phyloP scores from a whole-genome alignment of 37 sponge, comb jelly and placozoan species.

The Ephydatia muelleri region DNA sequence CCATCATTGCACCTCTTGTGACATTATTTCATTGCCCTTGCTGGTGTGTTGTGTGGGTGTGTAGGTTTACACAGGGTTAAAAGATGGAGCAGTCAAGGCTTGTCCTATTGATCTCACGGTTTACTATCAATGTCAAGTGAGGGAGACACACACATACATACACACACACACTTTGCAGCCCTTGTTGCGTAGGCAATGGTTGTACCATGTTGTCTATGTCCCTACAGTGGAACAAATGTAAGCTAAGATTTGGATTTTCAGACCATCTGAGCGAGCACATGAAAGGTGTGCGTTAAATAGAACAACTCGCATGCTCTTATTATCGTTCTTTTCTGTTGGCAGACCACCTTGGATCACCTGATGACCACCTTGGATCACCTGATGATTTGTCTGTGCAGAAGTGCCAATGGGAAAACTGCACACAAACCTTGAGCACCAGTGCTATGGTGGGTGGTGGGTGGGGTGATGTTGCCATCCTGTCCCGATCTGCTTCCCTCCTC shows the following conservation, averaged over 20 bases:
- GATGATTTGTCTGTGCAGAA: too few species aligned
- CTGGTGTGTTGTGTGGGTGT: neutral
- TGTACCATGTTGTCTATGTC: neutral
- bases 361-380: too few species aligned
- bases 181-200: too few species aligned
- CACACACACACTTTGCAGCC: too few species aligned
- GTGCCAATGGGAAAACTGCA: slow-evolving; percentile 15
- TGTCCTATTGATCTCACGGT: slow-evolving; percentile 20
- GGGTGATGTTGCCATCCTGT: too few species aligned
- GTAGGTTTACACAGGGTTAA: slow-evolving; percentile 18
- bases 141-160: too few species aligned
- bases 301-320: too few species aligned
- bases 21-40: neutral
- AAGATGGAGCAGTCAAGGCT: slow-evolving; percentile 18
- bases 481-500: too few species aligned
- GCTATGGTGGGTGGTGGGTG: neutral
- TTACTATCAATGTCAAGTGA: slow-evolving; percentile 37
- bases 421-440: neutral
- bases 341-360: too few species aligned
- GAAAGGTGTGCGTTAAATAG: slow-evolving; percentile 2
- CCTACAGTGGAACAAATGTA: slow-evolving; percentile 29
- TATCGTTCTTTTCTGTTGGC: too few species aligned
- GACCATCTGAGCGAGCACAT: slow-evolving; percentile 29
- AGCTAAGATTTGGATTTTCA: slow-evolving; percentile 15
- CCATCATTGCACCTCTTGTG: too few species aligned